These are phyloP conservation scores for Butorides virescens DNA, from an alignment of 2,113 vertebrate species.

Conservation along the genomic window DNA sequence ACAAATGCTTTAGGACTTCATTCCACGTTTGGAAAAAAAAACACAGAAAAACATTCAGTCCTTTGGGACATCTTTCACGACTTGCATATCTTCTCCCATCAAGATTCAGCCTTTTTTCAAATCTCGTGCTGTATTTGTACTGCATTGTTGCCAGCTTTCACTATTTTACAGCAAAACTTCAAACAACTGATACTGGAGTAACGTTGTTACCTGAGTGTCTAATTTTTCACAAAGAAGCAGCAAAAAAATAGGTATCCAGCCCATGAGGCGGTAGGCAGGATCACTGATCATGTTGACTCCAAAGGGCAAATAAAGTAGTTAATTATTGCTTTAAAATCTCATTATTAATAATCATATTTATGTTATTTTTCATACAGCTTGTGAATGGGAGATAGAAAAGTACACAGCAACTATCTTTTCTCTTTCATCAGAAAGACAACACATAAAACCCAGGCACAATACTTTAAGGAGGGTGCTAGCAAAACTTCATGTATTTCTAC, in stretches of 20 bases:
- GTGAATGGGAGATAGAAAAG: background rate
- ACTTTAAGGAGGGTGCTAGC: background rate
- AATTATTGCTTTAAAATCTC: background rate
- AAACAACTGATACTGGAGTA: background rate
- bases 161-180: background rate
- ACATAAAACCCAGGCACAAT: background rate
- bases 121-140: background rate
- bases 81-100: background rate
- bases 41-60: background rate
- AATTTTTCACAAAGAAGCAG: background rate
- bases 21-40: background rate
- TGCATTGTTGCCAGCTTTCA: background rate
- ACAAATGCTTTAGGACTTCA: constrained; percentile 33
- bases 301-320: background rate
- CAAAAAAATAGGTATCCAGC: background rate
- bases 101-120: background rate
- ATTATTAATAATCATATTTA: background rate
- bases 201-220: background rate
- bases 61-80: background rate
- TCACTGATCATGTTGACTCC: background rate
- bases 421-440: background rate
- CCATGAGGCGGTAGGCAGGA: background rate
- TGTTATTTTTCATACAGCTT: background rate
- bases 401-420: background rate
- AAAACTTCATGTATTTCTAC: background rate